Evolutionary conservation across 2,113 vertebrate species (phyloP).

Genomic region (Edolisoma coerulescens): DNA sequence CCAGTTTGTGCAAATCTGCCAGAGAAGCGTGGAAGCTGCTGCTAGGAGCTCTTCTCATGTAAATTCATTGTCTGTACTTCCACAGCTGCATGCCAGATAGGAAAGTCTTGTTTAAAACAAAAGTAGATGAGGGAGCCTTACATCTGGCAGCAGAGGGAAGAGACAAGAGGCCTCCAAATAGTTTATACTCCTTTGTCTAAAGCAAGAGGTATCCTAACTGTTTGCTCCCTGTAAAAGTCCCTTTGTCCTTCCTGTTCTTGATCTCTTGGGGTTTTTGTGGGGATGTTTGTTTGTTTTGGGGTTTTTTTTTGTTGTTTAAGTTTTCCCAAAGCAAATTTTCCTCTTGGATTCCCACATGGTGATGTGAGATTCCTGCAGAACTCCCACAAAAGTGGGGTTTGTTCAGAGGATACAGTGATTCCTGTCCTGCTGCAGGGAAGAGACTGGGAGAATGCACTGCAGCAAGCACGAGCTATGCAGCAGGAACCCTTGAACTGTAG

Average conservation of each 20-base stretch:
- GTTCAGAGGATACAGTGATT: neutral
- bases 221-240: neutral
- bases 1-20: slow-evolving; percentile 26
- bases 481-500: neutral
- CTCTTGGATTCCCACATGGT: neutral
- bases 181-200: neutral
- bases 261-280: neutral
- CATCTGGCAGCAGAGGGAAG: neutral
- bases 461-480: neutral
- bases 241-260: neutral
- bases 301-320: neutral
- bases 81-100: slow-evolving; percentile 10
- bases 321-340: neutral
- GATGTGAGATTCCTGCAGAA: neutral
- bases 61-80: neutral
- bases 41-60: neutral
- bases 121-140: neutral
- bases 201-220: neutral
- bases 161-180: neutral
- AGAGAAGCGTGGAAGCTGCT: neutral
- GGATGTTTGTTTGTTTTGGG: neutral
- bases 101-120: neutral
- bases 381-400: neutral
- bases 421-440: neutral
- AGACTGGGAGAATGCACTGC: neutral